Evolutionary conservation across 2,888 invertebrate genomes (phyloP).

Genomic region (Drosophila melanosoma): DNA sequence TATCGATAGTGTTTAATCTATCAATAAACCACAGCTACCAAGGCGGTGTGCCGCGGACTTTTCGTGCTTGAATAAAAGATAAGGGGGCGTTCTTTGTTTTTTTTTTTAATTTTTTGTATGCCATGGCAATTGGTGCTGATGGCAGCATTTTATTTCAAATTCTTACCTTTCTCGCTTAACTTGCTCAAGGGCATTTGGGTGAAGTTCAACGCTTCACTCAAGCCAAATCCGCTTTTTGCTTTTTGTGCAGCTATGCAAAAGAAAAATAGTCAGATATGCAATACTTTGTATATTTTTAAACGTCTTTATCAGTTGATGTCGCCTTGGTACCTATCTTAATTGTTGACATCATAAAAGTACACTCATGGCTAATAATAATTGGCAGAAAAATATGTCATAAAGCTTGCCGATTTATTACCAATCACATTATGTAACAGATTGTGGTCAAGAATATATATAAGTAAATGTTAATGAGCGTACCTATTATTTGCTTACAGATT

Average conservation of each 20-base stretch:
- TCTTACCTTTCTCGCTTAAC: slow-evolving; percentile 46
- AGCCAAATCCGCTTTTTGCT: slow-evolving; percentile 43
- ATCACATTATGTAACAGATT: slow-evolving; percentile 31
- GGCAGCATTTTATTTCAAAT: slow-evolving; percentile 41
- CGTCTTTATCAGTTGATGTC: slow-evolving; percentile 39
- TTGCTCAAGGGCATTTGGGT: slow-evolving; percentile 54
- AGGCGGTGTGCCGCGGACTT: slow-evolving; percentile 36
- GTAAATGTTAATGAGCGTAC: not conserved
- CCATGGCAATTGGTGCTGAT: slow-evolving; percentile 38
- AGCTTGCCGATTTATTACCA: slow-evolving; percentile 56
- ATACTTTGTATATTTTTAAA: slow-evolving; percentile 37
- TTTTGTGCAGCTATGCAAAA: slow-evolving; percentile 30
- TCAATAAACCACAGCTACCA: slow-evolving; percentile 34
- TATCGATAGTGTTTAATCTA: slow-evolving; percentile 48
- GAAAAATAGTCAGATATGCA: slow-evolving; percentile 16
- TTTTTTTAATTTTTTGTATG: slow-evolving; percentile 3
- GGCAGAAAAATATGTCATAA: slow-evolving; percentile 44
- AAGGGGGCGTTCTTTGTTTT: slow-evolving; percentile 5
- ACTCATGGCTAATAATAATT: slow-evolving; percentile 8
- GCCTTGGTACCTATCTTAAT: slow-evolving; percentile 56
- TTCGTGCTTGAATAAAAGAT: slow-evolving; percentile 19
- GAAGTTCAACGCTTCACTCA: slow-evolving; percentile 57
- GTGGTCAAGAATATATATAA: not conserved
- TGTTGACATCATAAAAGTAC: slow-evolving; percentile 36
- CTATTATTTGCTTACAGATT: not conserved